Percentiles rank a stretch among this genome's conserved stretches.
These are phyloP conservation scores for Syngnathus acus DNA, from an alignment of 2,797 vertebrate species.

Conservation along the genomic window DNA sequence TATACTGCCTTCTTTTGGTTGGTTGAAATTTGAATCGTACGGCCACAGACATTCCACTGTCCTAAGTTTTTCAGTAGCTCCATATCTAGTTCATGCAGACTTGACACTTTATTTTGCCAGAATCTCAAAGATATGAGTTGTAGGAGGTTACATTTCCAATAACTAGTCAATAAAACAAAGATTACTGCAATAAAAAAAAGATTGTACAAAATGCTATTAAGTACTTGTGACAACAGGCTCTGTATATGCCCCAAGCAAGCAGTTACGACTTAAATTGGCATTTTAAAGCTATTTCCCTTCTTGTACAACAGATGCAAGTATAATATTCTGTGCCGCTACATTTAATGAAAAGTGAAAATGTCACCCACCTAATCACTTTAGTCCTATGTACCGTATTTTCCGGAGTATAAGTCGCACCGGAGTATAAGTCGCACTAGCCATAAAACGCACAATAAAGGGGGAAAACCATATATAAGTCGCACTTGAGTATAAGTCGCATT, in stretches of 20 bases:
- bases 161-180: neutral
- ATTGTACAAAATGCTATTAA: too few species aligned
- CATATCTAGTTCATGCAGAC: too few species aligned
- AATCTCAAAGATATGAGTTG: too few species aligned
- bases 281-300: neutral
- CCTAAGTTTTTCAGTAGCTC: too few species aligned
- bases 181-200: too few species aligned
- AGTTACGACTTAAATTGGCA: neutral
- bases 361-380: conserved; percentile 12
- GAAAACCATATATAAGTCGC: too few species aligned
- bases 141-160: too few species aligned
- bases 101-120: too few species aligned
- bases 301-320: conserved; percentile 12
- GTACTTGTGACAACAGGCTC: neutral
- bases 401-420: too few species aligned
- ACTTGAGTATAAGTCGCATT: too few species aligned
- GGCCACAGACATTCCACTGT: neutral
- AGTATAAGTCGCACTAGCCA: too few species aligned
- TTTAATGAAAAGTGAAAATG: conserved; percentile 16
- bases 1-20: neutral
- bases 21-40: neutral
- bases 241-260: neutral
- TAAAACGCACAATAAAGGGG: too few species aligned
- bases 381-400: conserved; percentile 1
- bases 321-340: conserved; percentile 15